Evolutionary conservation across 2,797 vertebrate species (phyloP), one percentile per base, ranked within the genome.

Genomic region (Artibeus jamaicensis): DNA sequence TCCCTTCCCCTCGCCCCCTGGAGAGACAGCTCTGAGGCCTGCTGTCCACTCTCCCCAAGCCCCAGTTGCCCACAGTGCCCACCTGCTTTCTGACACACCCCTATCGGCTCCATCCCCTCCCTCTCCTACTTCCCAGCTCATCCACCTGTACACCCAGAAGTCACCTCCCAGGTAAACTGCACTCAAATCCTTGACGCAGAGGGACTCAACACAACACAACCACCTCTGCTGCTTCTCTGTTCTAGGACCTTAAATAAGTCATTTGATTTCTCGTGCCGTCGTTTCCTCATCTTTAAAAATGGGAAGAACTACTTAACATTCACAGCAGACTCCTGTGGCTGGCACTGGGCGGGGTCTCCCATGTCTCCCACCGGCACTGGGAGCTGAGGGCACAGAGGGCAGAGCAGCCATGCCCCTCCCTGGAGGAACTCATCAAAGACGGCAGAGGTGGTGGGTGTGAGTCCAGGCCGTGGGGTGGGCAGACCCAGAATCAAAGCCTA

Each of bases 371-470:
- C 21, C 67, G 1, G 0, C 39, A 1, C 22, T 57, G 57, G 42
- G 50, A 0, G 5, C 67, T 29, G 10, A 34, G 29, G 50, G 39
- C 84, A 46, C 32, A 21, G 57, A 26, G 6, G 42, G 71, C 53
- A 12, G 22, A 34, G 9, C 4, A 53, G 48, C 15, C 48, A 19
- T 7, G 0, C 4, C 9, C 50, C 9, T 12, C 42, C 42, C 65
- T 9, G 22, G 29, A 71, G 59, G 70, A 19, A 24, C 26, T 22
- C 32, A 26, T 59, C 22, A 0, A 14, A 62, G 65, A 32, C 0
- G 0, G 19, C 4, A 18, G 37, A 59, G 46, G 24, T 0, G 16
- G 1, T 8, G 18, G 62, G 24, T 19, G 4, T 0, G 0, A 18
- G 55, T 73, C 55, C 70, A 59, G 82, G 70, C 39, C 42, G 9